phyloP scores from a whole-genome alignment of 2,113 vertebrate genomes.

The Morone chrysops region DNA sequence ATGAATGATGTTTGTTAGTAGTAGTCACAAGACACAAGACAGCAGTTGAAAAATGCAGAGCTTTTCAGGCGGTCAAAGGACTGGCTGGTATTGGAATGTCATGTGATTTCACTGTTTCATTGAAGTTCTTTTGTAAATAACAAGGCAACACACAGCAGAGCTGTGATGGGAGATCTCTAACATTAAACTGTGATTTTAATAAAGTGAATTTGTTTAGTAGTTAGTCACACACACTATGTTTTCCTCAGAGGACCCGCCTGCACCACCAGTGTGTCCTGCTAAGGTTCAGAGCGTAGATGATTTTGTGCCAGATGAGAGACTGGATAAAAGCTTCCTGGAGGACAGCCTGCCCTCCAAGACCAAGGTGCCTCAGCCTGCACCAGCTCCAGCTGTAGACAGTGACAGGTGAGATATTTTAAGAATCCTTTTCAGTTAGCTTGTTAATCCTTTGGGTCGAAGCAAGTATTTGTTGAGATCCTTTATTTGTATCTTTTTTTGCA shows the following conservation, averaged over 20 bases:
- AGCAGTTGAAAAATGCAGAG: constrained; percentile 35
- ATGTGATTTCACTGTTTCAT: constrained; percentile 55
- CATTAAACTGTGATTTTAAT: neutral
- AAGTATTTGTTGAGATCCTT: neutral
- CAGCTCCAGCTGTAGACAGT: constrained; percentile 81
- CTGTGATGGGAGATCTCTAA: constrained; percentile 2
- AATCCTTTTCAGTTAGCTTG: neutral
- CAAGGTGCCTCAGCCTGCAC: constrained; percentile 43
- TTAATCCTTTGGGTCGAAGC: neutral
- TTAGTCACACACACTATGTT: constrained; percentile 28
- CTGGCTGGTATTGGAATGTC: constrained; percentile 40
- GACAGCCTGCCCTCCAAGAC: constrained; percentile 79
- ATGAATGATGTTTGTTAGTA: neutral
- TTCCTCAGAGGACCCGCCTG: constrained; percentile 77
- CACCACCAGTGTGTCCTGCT: constrained; percentile 48
- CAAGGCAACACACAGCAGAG: neutral
- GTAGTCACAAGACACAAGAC: constrained; percentile 48
- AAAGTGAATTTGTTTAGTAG: neutral
- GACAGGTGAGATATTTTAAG: constrained; percentile 86
- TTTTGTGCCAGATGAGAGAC: constrained; percentile 91
- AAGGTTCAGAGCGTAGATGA: constrained; percentile 91
- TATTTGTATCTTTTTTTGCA: no score
- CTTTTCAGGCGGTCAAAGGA: constrained; percentile 46
- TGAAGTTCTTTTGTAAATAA: neutral
- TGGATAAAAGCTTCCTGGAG: constrained; percentile 94